Evolutionary conservation across 1,140 invertebrate species (phyloP).

Genomic region (Acyrthosiphon pisum): DNA sequence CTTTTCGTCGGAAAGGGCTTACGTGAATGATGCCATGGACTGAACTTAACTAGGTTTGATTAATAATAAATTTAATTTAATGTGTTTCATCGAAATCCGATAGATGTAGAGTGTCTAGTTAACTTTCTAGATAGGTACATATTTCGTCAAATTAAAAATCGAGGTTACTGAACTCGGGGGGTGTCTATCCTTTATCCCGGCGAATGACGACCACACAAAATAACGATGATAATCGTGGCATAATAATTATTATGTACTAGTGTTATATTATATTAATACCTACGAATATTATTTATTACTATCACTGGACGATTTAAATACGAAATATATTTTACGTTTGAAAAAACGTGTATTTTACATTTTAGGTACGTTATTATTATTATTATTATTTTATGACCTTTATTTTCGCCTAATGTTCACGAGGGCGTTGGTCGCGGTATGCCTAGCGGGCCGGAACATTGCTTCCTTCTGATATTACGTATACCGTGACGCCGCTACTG

Average conservation of each 20-base stretch:
- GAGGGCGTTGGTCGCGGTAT: constrained; percentile 51
- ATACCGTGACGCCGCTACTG: constrained; percentile 45
- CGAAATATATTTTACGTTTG: neutral
- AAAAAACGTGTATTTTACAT: neutral
- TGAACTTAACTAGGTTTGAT: neutral
- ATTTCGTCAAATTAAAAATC: neutral
- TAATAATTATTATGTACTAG: neutral
- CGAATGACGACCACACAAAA: neutral
- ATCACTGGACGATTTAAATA: neutral
- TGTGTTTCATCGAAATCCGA: neutral
- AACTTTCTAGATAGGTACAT: neutral
- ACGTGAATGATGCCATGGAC: neutral
- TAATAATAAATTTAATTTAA: neutral
- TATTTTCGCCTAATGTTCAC: constrained; percentile 48
- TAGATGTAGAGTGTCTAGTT: neutral
- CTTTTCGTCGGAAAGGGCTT: neutral
- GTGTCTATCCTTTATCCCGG: neutral
- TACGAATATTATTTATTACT: neutral
- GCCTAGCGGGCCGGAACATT: constrained; percentile 51
- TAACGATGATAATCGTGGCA: neutral
- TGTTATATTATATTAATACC: neutral
- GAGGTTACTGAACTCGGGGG: neutral
- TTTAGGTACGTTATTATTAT: constrained; percentile 5
- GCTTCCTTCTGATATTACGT: constrained; percentile 47
- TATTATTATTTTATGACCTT: constrained; percentile 46